These are phyloP conservation scores for Limnodromus scolopaceus DNA, from an alignment of 2,797 vertebrate species.

Conservation along the genomic window DNA sequence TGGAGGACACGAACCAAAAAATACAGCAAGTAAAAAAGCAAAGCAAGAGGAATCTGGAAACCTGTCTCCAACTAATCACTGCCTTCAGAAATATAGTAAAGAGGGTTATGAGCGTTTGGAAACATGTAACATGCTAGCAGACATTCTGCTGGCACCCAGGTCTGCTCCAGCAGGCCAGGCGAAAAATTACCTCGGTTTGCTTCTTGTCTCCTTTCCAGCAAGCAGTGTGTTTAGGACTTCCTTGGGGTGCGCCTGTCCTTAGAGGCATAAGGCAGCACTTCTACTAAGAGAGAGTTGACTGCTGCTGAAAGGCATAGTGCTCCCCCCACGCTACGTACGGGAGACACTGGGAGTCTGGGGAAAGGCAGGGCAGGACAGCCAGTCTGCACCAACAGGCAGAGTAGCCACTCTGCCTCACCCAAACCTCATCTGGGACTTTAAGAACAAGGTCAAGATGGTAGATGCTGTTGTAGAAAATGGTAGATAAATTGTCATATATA, in stretches of 20 bases:
- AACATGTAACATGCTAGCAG: accelerated
- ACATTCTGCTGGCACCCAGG: background rate
- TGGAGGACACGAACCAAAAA: background rate
- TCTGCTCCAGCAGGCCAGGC: background rate
- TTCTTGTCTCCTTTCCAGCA: background rate
- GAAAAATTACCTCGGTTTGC: background rate
- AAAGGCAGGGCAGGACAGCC: background rate
- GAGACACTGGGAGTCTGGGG: background rate
- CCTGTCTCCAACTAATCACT: background rate
- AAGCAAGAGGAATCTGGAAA: background rate
- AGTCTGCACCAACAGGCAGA: background rate
- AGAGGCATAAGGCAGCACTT: background rate
- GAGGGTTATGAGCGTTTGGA: background rate
- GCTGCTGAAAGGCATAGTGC: background rate
- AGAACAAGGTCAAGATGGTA: background rate
- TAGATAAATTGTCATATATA: background rate
- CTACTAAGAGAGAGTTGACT: background rate
- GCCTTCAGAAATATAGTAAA: background rate
- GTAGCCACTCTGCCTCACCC: background rate
- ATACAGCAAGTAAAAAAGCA: background rate
- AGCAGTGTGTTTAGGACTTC: background rate
- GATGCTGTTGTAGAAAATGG: background rate
- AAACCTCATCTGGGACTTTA: background rate
- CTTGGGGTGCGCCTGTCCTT: background rate
- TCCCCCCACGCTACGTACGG: accelerated